phyloP scores from a whole-genome alignment of 2,888 invertebrate species.

The Automeris io region DNA sequence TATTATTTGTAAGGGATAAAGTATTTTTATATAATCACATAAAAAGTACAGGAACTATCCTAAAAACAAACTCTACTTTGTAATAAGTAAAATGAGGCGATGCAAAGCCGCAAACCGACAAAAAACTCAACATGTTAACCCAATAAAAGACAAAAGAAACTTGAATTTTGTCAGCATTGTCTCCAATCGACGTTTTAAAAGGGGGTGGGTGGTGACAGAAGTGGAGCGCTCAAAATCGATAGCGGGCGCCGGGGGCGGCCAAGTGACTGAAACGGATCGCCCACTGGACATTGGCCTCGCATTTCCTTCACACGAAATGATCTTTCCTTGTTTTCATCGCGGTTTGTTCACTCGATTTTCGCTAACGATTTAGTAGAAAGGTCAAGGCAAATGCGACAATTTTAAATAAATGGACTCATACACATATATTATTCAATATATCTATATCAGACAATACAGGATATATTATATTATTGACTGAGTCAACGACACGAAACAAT shows the following conservation, averaged over 20 bases:
- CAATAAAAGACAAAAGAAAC: constrained; percentile 1
- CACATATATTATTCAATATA: too few species aligned
- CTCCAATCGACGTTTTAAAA: constrained; percentile 44
- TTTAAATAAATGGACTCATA: too few species aligned
- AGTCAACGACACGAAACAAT: too few species aligned
- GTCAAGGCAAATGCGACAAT: too few species aligned
- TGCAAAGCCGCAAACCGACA: background rate
- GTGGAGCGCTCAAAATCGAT: constrained; percentile 62
- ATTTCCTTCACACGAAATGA: constrained; percentile 11
- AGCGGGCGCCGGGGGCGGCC: constrained; percentile 32
- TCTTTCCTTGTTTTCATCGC: background rate
- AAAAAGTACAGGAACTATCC: too few species aligned
- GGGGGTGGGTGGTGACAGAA: constrained; percentile 33
- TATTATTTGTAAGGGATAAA: too few species aligned
- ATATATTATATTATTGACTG: too few species aligned
- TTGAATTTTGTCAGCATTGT: constrained; percentile 3
- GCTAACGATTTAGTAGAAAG: too few species aligned
- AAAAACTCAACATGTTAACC: background rate
- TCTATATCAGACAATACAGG: too few species aligned
- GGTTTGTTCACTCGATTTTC: background rate
- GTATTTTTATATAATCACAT: too few species aligned
- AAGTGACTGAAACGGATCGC: constrained; percentile 47
- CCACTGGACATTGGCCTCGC: constrained; percentile 16
- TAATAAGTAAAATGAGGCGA: too few species aligned
- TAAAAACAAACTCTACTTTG: too few species aligned